Evolutionary conservation across 2,888 invertebrate genomes (phyloP), one percentile per base, ranked within the genome.

Genomic region (Limnephilus auricula): DNA sequence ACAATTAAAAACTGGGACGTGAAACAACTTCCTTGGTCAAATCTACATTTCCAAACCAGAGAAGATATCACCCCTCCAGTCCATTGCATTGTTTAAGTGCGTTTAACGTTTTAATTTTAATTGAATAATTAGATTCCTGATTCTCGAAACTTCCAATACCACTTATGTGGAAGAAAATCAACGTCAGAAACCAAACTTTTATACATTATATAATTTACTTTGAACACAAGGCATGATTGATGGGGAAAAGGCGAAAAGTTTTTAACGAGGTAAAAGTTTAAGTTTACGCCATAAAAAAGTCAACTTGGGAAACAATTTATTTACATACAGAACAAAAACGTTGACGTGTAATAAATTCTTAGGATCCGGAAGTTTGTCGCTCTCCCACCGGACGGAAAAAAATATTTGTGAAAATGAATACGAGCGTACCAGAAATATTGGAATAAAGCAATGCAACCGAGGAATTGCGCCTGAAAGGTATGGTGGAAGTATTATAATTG

Each of bases 1-100:
- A 85, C 45, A n/a, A 40, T 45, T 85, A 85, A 85, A 85, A 85
- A n/a, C 34, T 37, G 82, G 82, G 82, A 82, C 34, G 82, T 34
- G 25, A 25, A 82, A 13, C 18, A 34, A 82, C 32, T 82, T 37
- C n/a, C 65, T 65, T 65, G 65, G 65, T 25, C n/a, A 65, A 65
- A 65, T 65, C 25, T 65, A 65, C 65, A 25, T 25, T 65, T 65
- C 65, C 65, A n/a, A 25, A n/a, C 25, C 65, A 65, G 9, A 25
- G 65, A 65, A 25, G 65, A 9, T 65, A 65, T 65, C 65, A 65
- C 18, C 6, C 18, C 18, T 50, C 50, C 50, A 18, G 18, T 50
- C 18, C 6, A 50, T 65, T 65, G 65, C 65, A 65, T 65, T 65
- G 65, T 25, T 65, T n/a, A 25, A 65, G 65, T 25, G 25, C 9